Percentiles rank a stretch among this genome's conserved stretches.
Conservation (phyloP, 2,113 vertebrate species). For the Colistium nudipinnis region DNA sequence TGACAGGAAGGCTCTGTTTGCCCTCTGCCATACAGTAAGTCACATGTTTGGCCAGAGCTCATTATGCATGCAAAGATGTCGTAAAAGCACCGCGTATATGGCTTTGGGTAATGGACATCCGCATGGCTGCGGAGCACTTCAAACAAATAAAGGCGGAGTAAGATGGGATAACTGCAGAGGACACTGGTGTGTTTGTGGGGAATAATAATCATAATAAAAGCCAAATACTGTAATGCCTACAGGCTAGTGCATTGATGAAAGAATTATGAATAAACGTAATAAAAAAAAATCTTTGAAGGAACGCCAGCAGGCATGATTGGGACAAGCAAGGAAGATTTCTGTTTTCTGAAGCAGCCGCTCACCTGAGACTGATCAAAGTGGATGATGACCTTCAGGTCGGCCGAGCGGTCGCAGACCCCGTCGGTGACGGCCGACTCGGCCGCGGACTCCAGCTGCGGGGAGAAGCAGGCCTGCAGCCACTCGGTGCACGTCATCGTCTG, state of each 20-base stretch:
- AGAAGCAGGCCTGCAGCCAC: conserved; percentile 92
- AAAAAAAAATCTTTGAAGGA: too few species aligned
- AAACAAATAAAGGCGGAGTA: not conserved
- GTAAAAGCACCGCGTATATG: not conserved
- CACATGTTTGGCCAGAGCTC: conserved; percentile 18
- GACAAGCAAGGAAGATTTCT: too few species aligned
- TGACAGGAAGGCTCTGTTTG: conserved; percentile 55
- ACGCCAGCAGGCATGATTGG: too few species aligned
- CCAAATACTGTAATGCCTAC: not conserved
- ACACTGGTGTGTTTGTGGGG: too few species aligned
- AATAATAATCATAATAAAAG: too few species aligned
- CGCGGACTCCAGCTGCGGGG: conserved; percentile 87
- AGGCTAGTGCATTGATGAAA: too few species aligned
- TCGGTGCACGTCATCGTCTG: conserved; percentile 90
- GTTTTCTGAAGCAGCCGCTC: conserved; percentile 40
- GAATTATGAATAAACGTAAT: too few species aligned
- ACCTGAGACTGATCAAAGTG: conserved; percentile 97
- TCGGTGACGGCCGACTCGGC: conserved; percentile 73
- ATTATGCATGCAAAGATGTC: conserved; percentile 3
- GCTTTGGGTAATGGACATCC: not conserved
- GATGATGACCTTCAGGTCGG: conserved; percentile 90
- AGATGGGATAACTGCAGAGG: too few species aligned
- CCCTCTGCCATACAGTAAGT: conserved; percentile 7
- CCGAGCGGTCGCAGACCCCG: conserved; percentile 84
- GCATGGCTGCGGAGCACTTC: not conserved